phyloP scores from a whole-genome alignment of 2,797 vertebrate genomes.

The Telmatherina bonti region DNA sequence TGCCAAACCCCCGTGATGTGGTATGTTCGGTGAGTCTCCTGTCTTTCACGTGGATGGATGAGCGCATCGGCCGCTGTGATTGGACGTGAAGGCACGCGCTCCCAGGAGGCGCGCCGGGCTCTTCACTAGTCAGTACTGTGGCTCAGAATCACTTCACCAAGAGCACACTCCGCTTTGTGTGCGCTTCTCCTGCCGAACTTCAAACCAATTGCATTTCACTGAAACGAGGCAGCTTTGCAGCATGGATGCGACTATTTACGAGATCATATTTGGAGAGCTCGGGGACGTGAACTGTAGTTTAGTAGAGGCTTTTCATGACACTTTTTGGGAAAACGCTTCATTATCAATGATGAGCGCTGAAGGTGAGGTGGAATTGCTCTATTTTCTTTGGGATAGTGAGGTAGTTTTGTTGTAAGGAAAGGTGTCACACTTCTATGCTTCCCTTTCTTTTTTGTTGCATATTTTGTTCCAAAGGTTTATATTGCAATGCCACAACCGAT shows the following conservation, averaged over 20 bases:
- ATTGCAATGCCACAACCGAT: conserved; percentile 94
- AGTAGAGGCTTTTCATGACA: conserved; percentile 85
- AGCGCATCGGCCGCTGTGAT: conserved; percentile 44
- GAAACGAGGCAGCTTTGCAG: conserved; percentile 15
- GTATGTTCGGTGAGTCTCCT: conserved; percentile 5
- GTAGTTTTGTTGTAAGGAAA: conserved; percentile 5
- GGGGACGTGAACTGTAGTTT: conserved; percentile 94
- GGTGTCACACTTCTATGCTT: too few species aligned
- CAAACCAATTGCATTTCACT: conserved; percentile 9
- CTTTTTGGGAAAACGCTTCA: conserved; percentile 86
- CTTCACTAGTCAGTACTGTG: conserved; percentile 43
- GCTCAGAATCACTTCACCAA: conserved; percentile 52
- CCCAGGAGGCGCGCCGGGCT: conserved; percentile 47
- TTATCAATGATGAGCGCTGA: conserved; percentile 83
- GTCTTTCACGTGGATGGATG: conserved; percentile 34
- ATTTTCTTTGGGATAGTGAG: conserved; percentile 8
- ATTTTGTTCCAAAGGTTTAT: conserved; percentile 88
- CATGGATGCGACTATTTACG: conserved; percentile 85
- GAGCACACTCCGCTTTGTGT: conserved; percentile 43
- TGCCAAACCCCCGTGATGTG: conserved; percentile 23
- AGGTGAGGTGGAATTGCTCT: conserved; percentile 82
- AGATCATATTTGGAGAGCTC: conserved; percentile 88
- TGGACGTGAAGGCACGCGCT: conserved; percentile 47
- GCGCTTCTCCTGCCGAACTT: conserved; percentile 37
- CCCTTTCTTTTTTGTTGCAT: too few species aligned